Base-by-base conservation (phyloP, 2,888 invertebrate species). In the Frankliniella intonsa region DNA sequence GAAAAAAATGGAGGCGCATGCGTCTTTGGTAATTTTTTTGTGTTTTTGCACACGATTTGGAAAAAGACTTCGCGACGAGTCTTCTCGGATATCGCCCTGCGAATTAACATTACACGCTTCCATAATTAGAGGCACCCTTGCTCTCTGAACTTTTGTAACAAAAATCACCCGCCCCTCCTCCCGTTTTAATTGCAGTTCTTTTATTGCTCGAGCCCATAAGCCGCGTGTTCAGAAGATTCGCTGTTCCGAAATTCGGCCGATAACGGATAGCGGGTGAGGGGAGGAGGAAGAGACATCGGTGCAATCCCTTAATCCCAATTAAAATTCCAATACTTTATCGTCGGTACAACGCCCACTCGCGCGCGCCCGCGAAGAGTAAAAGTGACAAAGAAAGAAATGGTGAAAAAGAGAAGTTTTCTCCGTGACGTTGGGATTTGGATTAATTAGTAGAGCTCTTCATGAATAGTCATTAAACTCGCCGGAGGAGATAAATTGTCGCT, bases 351-450 rank as follows among this genome's bases (percentile, higher is more conserved):
- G 69, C 10, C 8, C 69, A 76, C 69, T 25, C 25, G 25, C 69
- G 25, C 69, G 62, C 25, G 25, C 22, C 69, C 38, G 38, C 38
- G 5, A 69, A 22, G 69, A 69, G 69, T 8, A 22, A 22, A 11
- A 69, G 69, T 22, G 69, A 69, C 22, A 69, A 22, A 5, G 10
- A 25, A 11, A 12, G 25, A 76, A 76, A 76, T 65, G 1, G 69
- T n/a, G 14, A 62, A 62, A 62, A n/a, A 62, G 62, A 62, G 38
- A 38, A 38, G 3, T 38, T 38, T 38, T 38, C n/a, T 14, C 19
- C 62, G n/a, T 62, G 62, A 62, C 62, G 62, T 62, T n/a, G 62
- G 69, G 69, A 76, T 76, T 76, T 22, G 69, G 69, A 76, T 76
- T 76, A 76, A 76, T 76, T 76, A 76, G 69, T n/a, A 25, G 12